Conservation (phyloP, 2,113 vertebrate species). For the Urocolius indicus region DNA sequence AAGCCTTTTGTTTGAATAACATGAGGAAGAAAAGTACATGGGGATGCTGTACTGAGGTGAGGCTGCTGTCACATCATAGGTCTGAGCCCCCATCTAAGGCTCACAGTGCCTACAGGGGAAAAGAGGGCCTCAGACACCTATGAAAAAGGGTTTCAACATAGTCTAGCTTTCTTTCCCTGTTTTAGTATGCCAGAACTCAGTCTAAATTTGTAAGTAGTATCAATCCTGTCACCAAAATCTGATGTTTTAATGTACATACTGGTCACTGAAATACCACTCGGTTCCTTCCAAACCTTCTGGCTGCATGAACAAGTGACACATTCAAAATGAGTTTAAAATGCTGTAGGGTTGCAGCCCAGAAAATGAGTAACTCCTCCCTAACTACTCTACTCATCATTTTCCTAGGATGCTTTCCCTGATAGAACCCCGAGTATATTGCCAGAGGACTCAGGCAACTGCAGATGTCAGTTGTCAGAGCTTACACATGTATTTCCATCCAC, state of each 20-base stretch:
- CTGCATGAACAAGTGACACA: not conserved
- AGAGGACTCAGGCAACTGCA: not conserved
- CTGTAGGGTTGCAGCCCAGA: too few relatives aligned
- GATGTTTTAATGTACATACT: not conserved
- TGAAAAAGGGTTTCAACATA: not conserved
- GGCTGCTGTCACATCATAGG: not conserved
- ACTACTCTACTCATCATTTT: not conserved
- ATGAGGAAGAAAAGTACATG: not conserved
- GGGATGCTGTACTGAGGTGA: not conserved
- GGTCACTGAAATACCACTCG: not conserved
- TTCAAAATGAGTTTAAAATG: not conserved
- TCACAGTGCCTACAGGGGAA: not conserved
- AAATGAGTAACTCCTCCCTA: not conserved
- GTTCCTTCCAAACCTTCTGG: not conserved
- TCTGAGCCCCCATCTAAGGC: not conserved
- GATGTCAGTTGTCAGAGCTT: not conserved
- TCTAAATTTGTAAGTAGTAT: not conserved
- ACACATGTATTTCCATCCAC: fast-evolving
- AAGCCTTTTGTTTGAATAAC: not conserved
- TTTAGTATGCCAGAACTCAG: not conserved
- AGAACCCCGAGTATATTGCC: not conserved
- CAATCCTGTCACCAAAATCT: not conserved
- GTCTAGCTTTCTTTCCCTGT: not conserved
- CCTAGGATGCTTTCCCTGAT: not conserved
- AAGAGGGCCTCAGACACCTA: not conserved